Base-by-base conservation (phyloP, 2,888 invertebrate genomes). In the Liodrosophila aerea region DNA sequence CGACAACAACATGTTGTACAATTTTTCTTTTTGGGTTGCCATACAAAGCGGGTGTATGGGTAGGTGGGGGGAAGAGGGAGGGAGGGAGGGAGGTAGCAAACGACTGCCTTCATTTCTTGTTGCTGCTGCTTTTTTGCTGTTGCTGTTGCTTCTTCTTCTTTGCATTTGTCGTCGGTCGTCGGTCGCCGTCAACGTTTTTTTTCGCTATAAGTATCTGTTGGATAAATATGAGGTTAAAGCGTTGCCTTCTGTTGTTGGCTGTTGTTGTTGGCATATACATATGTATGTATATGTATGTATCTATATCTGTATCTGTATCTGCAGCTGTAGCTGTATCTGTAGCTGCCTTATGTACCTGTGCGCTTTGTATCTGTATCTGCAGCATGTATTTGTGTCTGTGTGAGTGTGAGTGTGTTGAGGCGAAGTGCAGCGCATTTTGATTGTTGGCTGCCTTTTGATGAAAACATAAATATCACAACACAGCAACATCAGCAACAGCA, bases 141-240 rank as follows among this genome's bases (percentile, higher is more conserved):
- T 64, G 30, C 30, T 45, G 62, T 30, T 61, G 37, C 16, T 43
- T 7, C 29, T 59, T 37, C 36, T 45, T 30, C 44, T 47, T 46
- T 71, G 54, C 64, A 67, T 69, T 69, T 72, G 57, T 68, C 60
- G 65, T 72, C 73, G n/a, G 67, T 70, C 69, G 84, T 70, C 67
- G 72, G 71, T 52, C 65, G 69, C 67, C 69, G 69, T 78, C 72
- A 64, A 61, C 64, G 57, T 65, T 65, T 71, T 81, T 69, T 68
- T 66, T 61, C 68, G 66, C 74, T 70, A 76, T 72, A 85, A 77
- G 87, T 86, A 86, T 87, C 82, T 86, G 88, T 86, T 88, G 88
- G 86, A 84, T 87, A 87, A 87, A 87, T 87, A 87, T 88, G 88
- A 88, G 87, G 87, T 87, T 87, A 87, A 87, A 87, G 78, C 87